Percentiles rank a stretch among this genome's conserved stretches.
Conservation (phyloP, 2,888 invertebrate genomes). For the Entomobrya multifasciata region DNA sequence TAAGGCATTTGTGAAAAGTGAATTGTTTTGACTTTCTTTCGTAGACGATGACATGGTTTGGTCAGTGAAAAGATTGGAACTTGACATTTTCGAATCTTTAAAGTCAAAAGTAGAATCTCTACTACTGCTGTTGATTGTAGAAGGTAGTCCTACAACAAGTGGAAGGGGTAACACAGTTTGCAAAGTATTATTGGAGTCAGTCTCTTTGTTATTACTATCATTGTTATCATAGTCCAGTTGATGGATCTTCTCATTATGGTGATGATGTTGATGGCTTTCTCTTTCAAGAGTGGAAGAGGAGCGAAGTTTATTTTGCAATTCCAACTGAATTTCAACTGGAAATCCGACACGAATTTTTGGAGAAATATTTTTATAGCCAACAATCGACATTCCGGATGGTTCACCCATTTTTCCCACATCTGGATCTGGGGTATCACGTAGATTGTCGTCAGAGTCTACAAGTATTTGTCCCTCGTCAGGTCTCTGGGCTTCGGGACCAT, state of each 20-base stretch:
- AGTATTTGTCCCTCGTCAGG: conserved; percentile 66
- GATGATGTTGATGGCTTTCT: conserved; percentile 37
- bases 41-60: neutral
- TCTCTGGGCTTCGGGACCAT: conserved; percentile 59
- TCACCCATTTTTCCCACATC: conserved; percentile 43
- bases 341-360: conserved; percentile 79
- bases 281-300: conserved; percentile 70
- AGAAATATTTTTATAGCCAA: conserved; percentile 78
- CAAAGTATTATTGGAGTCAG: conserved; percentile 10
- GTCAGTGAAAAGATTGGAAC: conserved; percentile 82
- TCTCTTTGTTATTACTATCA: conserved; percentile 9
- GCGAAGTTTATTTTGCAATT: conserved; percentile 77
- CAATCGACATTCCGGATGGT: conserved; percentile 72
- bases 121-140: conserved; percentile 45
- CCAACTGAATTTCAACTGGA: conserved; percentile 79
- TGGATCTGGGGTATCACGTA: conserved; percentile 64
- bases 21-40: conserved; percentile 30
- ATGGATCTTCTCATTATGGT: neutral
- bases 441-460: conserved; percentile 72
- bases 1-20: neutral
- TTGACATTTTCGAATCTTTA: conserved; percentile 87
- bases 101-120: conserved; percentile 83
- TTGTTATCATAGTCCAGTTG: conserved; percentile 32
- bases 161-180: conserved; percentile 31
- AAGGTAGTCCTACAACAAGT: conserved; percentile 34